These are phyloP conservation scores for Danionella dracula DNA, from an alignment of 2,797 vertebrate genomes.

Conservation along the genomic window DNA sequence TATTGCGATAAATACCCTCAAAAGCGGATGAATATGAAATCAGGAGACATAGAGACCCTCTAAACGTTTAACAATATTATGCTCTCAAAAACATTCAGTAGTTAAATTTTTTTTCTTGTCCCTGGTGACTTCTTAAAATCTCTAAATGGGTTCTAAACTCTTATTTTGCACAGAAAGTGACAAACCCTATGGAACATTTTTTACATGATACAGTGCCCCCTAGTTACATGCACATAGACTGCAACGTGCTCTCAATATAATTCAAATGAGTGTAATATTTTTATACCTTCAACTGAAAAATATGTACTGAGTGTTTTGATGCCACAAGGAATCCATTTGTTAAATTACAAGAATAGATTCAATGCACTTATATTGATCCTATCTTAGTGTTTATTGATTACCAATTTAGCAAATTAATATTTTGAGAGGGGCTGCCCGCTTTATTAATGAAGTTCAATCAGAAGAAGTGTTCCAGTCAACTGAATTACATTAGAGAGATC, in stretches of 20 bases:
- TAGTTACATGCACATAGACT: slow-evolving; percentile 30
- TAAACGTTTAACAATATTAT: slow-evolving; percentile 29
- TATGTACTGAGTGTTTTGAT: not conserved
- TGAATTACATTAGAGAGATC: slow-evolving; percentile 3
- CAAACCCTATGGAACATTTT: not conserved
- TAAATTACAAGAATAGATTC: not conserved
- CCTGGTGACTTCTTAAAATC: slow-evolving; percentile 5
- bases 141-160: slow-evolving; percentile 13
- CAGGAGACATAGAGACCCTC: slow-evolving; percentile 23
- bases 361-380: slow-evolving; percentile 4
- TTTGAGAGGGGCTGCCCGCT: not conserved
- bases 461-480: not conserved
- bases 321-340: not conserved
- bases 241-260: not conserved
- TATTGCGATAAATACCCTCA: not conserved
- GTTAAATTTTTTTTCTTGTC: not conserved
- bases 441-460: slow-evolving; percentile 20
- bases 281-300: slow-evolving; percentile 1
- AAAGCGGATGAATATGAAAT: slow-evolving; percentile 37
- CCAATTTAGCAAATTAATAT: slow-evolving; percentile 25
- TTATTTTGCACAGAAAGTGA: not conserved
- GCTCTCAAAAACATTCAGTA: not conserved
- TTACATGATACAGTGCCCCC: slow-evolving; percentile 41
- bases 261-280: slow-evolving; percentile 2
- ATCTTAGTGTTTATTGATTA: slow-evolving; percentile 15